Evolutionary conservation across 2,888 invertebrate genomes (phyloP).

Genomic region (Synanthedon vespiformis): DNA sequence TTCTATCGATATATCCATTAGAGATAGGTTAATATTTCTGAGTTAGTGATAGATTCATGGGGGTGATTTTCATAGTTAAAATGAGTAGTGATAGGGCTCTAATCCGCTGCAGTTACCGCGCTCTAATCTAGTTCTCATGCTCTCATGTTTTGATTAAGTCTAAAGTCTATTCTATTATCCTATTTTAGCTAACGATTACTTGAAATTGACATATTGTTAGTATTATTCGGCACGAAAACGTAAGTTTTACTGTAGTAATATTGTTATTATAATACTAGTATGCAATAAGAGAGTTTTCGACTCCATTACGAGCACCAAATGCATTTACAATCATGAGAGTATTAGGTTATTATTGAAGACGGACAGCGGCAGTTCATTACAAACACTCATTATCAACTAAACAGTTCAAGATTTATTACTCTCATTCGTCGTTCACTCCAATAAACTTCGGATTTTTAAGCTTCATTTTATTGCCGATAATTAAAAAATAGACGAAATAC

Average conservation of each 20-base stretch:
- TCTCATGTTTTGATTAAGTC: background rate
- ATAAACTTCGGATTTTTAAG: background rate
- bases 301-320: too few relatives aligned
- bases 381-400: slow-evolving; percentile 8
- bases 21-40: background rate
- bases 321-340: too few relatives aligned
- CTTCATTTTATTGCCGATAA: background rate
- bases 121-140: too few relatives aligned
- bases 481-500: background rate
- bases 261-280: too few relatives aligned
- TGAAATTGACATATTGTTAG: too few relatives aligned
- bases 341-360: background rate
- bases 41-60: background rate
- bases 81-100: too few relatives aligned
- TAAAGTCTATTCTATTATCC: background rate
- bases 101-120: too few relatives aligned
- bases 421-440: slow-evolving; percentile 7
- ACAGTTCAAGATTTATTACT: slow-evolving; percentile 7
- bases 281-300: too few relatives aligned
- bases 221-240: too few relatives aligned
- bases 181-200: background rate
- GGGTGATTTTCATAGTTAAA: background rate
- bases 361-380: slow-evolving; percentile 9
- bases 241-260: too few relatives aligned
- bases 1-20: too few relatives aligned